Conservation (phyloP, 1,140 invertebrate genomes). For the Heliconius congener region DNA sequence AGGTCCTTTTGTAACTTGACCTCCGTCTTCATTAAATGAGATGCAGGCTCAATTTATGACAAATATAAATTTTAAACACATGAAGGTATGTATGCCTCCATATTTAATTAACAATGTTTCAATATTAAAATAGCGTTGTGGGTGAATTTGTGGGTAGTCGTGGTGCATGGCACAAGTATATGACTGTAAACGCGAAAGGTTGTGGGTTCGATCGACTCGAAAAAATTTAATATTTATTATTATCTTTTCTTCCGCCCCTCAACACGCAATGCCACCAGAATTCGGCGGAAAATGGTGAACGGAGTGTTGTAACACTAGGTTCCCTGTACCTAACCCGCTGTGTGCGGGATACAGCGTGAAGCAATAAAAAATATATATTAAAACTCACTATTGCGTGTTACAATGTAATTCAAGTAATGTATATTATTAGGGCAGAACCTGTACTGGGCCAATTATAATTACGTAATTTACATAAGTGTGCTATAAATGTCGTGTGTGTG, state of each 20-base stretch:
- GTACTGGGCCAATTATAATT: background rate
- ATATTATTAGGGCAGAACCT: background rate
- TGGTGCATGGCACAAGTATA: too few species aligned
- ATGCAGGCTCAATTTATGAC: background rate
- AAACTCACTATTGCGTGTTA: background rate
- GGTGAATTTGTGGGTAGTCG: too few species aligned
- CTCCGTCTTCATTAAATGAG: background rate
- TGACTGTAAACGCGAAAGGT: too few species aligned
- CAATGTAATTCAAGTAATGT: background rate
- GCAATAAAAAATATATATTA: background rate
- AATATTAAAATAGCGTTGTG: too few species aligned
- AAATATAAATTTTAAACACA: background rate
- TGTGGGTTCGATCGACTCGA: too few species aligned
- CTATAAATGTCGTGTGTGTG: background rate
- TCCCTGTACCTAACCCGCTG: background rate
- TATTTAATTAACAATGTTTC: too few species aligned
- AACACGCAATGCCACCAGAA: too few species aligned
- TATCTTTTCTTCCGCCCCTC: too few species aligned
- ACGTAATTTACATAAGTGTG: conserved; percentile 8
- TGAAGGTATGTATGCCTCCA: too few species aligned
- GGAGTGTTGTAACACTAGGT: background rate
- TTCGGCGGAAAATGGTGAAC: background rate
- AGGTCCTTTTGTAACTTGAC: background rate
- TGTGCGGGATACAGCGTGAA: background rate
- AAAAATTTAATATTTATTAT: too few species aligned